These are phyloP conservation scores for Magallana ariakensis DNA, from an alignment of 1,140 invertebrate genomes.

Conservation along the genomic window DNA sequence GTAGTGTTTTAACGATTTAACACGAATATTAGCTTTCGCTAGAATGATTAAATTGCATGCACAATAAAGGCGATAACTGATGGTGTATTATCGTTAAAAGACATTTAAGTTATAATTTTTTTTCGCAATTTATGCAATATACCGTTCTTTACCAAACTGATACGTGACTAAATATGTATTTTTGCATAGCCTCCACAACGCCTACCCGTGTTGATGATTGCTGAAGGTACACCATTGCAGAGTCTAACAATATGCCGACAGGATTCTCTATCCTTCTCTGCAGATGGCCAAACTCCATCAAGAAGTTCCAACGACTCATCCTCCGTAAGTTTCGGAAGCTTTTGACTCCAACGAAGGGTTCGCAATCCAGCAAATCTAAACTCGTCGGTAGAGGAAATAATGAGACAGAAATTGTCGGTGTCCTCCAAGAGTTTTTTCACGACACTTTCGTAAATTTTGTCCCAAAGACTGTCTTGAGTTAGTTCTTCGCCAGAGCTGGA, in stretches of 20 bases:
- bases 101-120: too few relatives aligned
- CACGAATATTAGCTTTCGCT: too few relatives aligned
- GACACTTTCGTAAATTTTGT: neutral
- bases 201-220: neutral
- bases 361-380: neutral
- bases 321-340: neutral
- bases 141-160: too few relatives aligned
- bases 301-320: neutral
- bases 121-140: too few relatives aligned
- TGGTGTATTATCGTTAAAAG: too few relatives aligned
- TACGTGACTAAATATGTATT: too few relatives aligned
- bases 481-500: neutral
- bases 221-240: neutral
- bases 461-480: neutral
- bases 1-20: too few relatives aligned
- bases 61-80: too few relatives aligned
- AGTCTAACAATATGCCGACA: neutral
- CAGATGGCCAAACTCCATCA: neutral
- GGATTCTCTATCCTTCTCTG: neutral
- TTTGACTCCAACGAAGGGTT: neutral
- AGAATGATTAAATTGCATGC: too few relatives aligned
- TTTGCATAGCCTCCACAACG: too few relatives aligned
- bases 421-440: neutral
- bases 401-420: neutral
- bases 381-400: slow-evolving; percentile 11